Percentiles rank a stretch among this genome's conserved stretches.
phyloP scores from a whole-genome alignment of 2,888 invertebrate species.

The Ochropleura plecta region DNA sequence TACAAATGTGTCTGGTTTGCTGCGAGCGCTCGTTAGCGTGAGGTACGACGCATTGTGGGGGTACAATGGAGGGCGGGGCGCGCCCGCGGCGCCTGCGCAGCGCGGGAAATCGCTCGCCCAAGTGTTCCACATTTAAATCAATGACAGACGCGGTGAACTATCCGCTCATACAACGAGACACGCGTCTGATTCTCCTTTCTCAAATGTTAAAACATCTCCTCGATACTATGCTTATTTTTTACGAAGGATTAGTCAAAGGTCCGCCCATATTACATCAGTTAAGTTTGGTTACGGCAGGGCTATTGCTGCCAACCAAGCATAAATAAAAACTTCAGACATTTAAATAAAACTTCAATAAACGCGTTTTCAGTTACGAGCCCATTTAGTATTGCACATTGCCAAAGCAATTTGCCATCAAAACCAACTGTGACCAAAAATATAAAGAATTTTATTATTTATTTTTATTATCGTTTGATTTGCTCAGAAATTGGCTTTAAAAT shows the following conservation, averaged over 20 bases:
- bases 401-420: conserved; percentile 47
- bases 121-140: conserved; percentile 82
- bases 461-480: conserved; percentile 32
- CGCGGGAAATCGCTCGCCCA: conserved; percentile 76
- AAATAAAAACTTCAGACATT: not conserved
- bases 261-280: not conserved
- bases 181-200: conserved; percentile 8
- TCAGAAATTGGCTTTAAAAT: conserved; percentile 30
- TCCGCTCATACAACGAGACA: conserved; percentile 59
- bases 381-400: conserved; percentile 51
- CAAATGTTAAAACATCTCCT: not conserved
- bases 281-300: not conserved
- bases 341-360: conserved; percentile 11
- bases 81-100: conserved; percentile 80
- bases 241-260: not conserved
- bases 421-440: conserved; percentile 27
- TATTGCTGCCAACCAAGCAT: not conserved
- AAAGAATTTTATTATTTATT: conserved; percentile 27
- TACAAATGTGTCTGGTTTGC: conserved; percentile 89
- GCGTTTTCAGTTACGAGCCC: not conserved
- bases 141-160: conserved; percentile 78
- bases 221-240: not conserved
- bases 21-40: conserved; percentile 89
- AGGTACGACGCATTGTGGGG: conserved; percentile 88
- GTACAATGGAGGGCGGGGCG: conserved; percentile 87